Base-by-base conservation (phyloP, 2,888 invertebrate species). In the Steromphala cineraria region DNA sequence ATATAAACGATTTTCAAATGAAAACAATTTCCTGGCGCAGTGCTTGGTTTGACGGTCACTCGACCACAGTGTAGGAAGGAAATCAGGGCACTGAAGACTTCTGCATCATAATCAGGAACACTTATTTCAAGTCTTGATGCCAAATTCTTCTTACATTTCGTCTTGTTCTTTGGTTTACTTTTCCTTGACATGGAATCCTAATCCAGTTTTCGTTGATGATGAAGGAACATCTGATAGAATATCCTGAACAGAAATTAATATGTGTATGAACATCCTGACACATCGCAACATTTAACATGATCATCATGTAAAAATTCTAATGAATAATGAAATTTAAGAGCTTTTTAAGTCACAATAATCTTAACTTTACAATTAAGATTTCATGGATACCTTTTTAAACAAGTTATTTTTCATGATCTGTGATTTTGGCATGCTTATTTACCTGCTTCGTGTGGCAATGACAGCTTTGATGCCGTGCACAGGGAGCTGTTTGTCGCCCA, bases 381-480 rank as follows among this genome's bases (percentile, higher is more conserved):
- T n/a, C n/a, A n/a, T n/a, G n/a, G n/a, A n/a, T n/a, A n/a, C n/a
- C n/a, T n/a, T n/a, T n/a, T n/a, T n/a, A n/a, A n/a, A n/a, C n/a
- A n/a, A n/a, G n/a, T n/a, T n/a, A n/a, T n/a, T n/a, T n/a, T n/a
- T n/a, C n/a, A n/a, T n/a, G n/a, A n/a, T n/a, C n/a, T n/a, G 36
- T 36, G 36, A 2, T 2, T 36, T 36, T 7, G 2, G 7, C 36
- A 4, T 36, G 36, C 36, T 36, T 46, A 4, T 46, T 10, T 71
- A 71, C 71, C 71, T 71, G 71, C 71, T 71, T n/a, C 71, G 36
- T 8, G 71, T 71, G 17, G 71, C 71, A 31, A 71, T 28, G 15
- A 71, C n/a, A 19, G 71, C 71, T 19, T 71, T 71, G 7, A 71
- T 24, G 19, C 71, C 71, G 40, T 71, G 40, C 19, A 71, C 71